These are phyloP conservation scores for Corapipo altera DNA, from an alignment of 2,113 vertebrate genomes.

Conservation along the genomic window DNA sequence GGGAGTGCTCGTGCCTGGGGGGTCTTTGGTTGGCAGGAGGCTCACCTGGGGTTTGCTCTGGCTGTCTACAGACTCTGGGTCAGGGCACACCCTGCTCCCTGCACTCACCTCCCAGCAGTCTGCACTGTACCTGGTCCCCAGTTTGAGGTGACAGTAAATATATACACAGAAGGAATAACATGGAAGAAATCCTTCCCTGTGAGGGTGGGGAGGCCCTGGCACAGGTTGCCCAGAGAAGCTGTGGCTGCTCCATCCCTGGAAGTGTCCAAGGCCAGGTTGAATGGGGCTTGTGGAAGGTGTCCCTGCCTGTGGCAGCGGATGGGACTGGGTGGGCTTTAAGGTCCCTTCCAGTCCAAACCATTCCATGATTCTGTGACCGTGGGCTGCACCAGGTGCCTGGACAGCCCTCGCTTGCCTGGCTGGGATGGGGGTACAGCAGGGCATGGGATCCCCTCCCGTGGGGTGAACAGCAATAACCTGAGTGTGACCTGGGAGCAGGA, in stretches of 20 bases:
- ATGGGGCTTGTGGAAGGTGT: rapidly evolving
- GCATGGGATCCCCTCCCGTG: rapidly evolving
- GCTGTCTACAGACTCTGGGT: rapidly evolving
- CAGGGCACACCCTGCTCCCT: not conserved
- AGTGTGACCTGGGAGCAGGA: not conserved
- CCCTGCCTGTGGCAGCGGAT: not conserved
- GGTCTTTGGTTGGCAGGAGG: too few species aligned
- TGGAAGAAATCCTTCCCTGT: not conserved
- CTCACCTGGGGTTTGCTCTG: not conserved
- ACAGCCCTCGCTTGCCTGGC: rapidly evolving
- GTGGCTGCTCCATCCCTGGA: not conserved
- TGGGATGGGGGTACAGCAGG: not conserved
- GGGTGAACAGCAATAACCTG: rapidly evolving
- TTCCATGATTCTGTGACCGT: rapidly evolving
- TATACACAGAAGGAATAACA: not conserved
- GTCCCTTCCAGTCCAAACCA: not conserved
- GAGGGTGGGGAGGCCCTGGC: not conserved
- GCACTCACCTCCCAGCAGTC: rapidly evolving
- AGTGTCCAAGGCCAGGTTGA: rapidly evolving
- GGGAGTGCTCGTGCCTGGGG: not conserved
- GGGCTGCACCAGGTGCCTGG: not conserved
- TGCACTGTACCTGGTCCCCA: rapidly evolving
- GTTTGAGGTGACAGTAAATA: not conserved
- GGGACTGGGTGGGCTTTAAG: not conserved
- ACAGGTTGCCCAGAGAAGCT: not conserved